Percentiles rank a stretch among this genome's conserved stretches.
Evolutionary conservation across 37 sponge, comb jelly and placozoan species (phyloP).

Genomic region (Diacarnus erythraeanus): DNA sequence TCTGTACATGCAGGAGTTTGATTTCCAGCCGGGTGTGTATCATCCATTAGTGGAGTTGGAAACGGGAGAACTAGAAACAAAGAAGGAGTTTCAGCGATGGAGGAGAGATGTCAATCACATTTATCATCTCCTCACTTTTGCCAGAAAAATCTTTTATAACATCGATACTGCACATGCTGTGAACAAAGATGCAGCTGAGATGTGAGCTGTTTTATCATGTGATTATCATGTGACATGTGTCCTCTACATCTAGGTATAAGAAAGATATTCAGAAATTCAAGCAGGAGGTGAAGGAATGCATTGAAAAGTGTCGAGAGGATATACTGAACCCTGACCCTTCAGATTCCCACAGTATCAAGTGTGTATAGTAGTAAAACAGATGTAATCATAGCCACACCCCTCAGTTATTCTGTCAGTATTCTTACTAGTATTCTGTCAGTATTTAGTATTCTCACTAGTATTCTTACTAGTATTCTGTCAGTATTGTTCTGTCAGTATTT

Average conservation of each 20-base stretch:
- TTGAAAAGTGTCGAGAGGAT: conserved; percentile 46
- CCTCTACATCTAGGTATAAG: conserved; percentile 28
- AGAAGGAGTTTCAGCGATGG: conserved; percentile 70
- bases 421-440: not conserved
- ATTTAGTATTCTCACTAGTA: too few relatives aligned
- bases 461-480: too few relatives aligned
- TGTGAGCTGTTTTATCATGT: conserved; percentile 49
- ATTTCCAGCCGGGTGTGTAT: conserved; percentile 71
- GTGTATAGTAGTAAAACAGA: not conserved
- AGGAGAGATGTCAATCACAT: conserved; percentile 63
- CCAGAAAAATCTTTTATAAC: conserved; percentile 61
- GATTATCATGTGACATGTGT: not conserved
- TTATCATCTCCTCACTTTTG: conserved; percentile 61
- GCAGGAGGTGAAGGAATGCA: conserved; percentile 56
- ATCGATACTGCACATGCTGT: conserved; percentile 45
- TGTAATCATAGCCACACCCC: too few relatives aligned
- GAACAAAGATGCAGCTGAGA: conserved; percentile 63
- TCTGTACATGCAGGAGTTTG: conserved; percentile 43
- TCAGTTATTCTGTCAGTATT: not conserved
- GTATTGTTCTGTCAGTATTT: too few relatives aligned
- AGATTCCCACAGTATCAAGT: conserved; percentile 66
- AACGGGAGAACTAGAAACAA: conserved; percentile 73
- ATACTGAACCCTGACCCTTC: conserved; percentile 43
- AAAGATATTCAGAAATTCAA: conserved; percentile 41
- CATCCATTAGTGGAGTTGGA: conserved; percentile 65